Percentiles rank a stretch among this genome's conserved stretches.
Conservation (phyloP, 2,113 vertebrate genomes). For the Orcinus orca region DNA sequence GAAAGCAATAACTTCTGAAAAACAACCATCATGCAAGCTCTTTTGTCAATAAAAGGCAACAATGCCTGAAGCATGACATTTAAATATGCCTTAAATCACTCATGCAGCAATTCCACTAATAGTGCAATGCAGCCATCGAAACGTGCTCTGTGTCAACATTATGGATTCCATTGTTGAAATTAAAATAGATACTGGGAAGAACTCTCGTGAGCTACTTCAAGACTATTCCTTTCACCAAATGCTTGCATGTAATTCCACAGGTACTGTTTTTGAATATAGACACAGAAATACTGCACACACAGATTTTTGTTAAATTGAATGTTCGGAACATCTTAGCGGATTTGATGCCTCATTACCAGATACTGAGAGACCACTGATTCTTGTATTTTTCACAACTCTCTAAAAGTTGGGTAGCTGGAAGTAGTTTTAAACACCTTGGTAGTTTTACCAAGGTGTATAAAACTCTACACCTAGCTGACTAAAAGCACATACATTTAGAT, state of each 20-base stretch:
- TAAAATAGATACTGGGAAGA: not conserved
- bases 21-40: conserved; percentile 28
- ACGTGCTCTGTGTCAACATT: not conserved
- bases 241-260: not conserved
- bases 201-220: not conserved
- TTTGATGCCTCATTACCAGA: not conserved
- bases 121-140: conserved; percentile 13
- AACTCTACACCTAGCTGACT: not conserved
- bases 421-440: no score
- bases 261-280: not conserved
- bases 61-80: conserved; percentile 62
- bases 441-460: not conserved
- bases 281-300: not conserved
- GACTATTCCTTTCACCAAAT: not conserved
- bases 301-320: conserved; percentile 3
- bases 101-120: not conserved
- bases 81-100: conserved; percentile 58
- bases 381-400: not conserved
- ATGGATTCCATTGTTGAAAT: not conserved
- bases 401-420: not conserved
- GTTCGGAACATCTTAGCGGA: conserved; percentile 23
- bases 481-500: not conserved
- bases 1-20: conserved; percentile 62
- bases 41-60: conserved; percentile 56
- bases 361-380: not conserved